Conservation (phyloP, 2,888 invertebrate species). For the Drosophila nigricruria region DNA sequence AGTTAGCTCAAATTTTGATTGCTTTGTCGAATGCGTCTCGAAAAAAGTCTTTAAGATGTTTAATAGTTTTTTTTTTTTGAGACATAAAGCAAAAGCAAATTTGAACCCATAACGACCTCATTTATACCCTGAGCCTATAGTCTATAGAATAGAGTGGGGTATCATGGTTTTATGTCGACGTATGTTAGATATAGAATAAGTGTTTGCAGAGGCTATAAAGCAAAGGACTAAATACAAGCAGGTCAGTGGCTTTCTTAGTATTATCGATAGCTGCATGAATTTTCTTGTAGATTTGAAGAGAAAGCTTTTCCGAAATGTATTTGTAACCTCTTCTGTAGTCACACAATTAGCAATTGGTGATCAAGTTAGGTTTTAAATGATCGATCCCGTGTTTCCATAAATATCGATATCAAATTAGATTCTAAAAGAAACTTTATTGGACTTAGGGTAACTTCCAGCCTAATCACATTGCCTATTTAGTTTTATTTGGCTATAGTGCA, state of each 20-base stretch:
- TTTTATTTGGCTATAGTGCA: not conserved
- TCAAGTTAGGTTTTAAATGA: not conserved
- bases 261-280: not conserved
- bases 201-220: not conserved
- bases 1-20: slow-evolving; percentile 53
- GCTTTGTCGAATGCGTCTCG: slow-evolving; percentile 41
- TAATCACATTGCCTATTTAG: not conserved
- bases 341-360: too few relatives aligned
- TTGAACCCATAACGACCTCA: slow-evolving; percentile 44
- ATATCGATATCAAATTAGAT: not conserved
- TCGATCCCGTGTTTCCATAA: not conserved
- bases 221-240: too few relatives aligned
- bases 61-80: slow-evolving; percentile 34
- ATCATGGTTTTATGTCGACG: not conserved
- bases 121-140: not conserved
- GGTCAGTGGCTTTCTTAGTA: not conserved
- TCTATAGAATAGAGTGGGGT: not conserved
- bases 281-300: not conserved
- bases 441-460: not conserved
- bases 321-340: not conserved
- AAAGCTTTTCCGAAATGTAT: not conserved
- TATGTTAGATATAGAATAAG: not conserved
- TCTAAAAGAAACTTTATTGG: not conserved
- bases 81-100: slow-evolving; percentile 39
- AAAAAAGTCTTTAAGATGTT: slow-evolving; percentile 34